Base-by-base conservation (phyloP, 1,140 invertebrate genomes). In the Drosophila littoralis region DNA sequence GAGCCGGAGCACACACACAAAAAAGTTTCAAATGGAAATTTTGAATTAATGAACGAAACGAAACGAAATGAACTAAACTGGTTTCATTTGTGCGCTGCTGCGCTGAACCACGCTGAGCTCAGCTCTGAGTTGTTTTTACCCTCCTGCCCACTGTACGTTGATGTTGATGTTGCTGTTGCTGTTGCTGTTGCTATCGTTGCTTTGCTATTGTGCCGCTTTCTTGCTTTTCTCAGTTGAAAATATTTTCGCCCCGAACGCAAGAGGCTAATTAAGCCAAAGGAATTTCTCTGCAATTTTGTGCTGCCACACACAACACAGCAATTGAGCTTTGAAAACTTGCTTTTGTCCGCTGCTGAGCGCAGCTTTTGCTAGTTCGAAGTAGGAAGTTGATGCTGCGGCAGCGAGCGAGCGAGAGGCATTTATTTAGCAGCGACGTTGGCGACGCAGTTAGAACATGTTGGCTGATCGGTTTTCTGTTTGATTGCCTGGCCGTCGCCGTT, bases 21-120 rank as follows among this genome's bases (percentile, higher is more conserved):
- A 88, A 89, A 89, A 90, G 84, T 89, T 89, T 89, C 84, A 89
- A 89, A 89, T 89, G 84, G 85, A 89, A 89, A 89, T 89, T 89
- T 89, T 89, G 84, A 89, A 89, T 89, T 89, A 89, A 89, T 89
- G 84, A 89, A 89, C 84, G 84, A 89, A 89, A 86, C 83, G 82
- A 86, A 86, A 89, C 84, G 84, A 89, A 89, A 89, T 89, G 84
- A 89, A 89, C 84, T 89, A 89, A 89, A 89, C 84, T 89, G 84
- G 84, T 89, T 89, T 89, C 84, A 89, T 89, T 89, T 89, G 80
- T 88, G 79, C 82, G 85, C 79, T 88, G 73, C 73, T 82, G 61
- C 51, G 73, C 76, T 78, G 73, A 75, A 66, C 72, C 72, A 57
- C 61, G 50, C 76, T 75, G 72, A 78, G 70, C 75, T 74, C 60